Percentiles rank a stretch among this genome's conserved stretches.
Evolutionary conservation across 2,113 vertebrate species (phyloP).

Genomic region (Phaethon lepturus): DNA sequence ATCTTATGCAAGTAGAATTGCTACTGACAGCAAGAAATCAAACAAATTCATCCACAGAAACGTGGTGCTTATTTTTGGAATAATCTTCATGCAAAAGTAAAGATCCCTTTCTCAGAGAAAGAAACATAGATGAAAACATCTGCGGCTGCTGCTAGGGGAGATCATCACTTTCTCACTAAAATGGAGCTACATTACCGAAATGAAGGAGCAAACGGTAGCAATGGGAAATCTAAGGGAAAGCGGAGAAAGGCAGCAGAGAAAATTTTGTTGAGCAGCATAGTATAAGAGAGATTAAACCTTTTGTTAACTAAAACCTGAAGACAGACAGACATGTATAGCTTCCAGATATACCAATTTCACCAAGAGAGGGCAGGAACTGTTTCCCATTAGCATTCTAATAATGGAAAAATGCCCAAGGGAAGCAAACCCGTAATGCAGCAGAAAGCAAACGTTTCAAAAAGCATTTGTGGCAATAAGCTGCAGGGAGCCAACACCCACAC

Average conservation of each 20-base stretch:
- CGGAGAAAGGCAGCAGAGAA: background rate
- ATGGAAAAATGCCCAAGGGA: slow-evolving; percentile 41
- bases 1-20: background rate
- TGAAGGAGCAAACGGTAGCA: background rate
- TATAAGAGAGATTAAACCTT: background rate
- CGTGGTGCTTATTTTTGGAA: background rate
- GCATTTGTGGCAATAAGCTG: background rate
- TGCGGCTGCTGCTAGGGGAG: background rate
- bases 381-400: slow-evolving; percentile 30
- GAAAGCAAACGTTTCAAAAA: background rate
- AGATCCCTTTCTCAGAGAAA: background rate
- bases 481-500: background rate
- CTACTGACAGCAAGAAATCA: background rate
- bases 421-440: background rate
- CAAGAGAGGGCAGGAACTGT: background rate
- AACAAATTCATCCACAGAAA: background rate
- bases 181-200: background rate
- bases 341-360: background rate
- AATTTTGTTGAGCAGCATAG: background rate
- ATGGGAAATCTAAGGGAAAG: background rate
- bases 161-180: background rate
- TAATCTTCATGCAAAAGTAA: background rate
- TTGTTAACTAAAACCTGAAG: background rate
- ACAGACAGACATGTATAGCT: background rate
- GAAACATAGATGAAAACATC: background rate